Evolutionary conservation across 2,797 vertebrate genomes (phyloP).

Genomic region (Hephaestus fuliginosus): DNA sequence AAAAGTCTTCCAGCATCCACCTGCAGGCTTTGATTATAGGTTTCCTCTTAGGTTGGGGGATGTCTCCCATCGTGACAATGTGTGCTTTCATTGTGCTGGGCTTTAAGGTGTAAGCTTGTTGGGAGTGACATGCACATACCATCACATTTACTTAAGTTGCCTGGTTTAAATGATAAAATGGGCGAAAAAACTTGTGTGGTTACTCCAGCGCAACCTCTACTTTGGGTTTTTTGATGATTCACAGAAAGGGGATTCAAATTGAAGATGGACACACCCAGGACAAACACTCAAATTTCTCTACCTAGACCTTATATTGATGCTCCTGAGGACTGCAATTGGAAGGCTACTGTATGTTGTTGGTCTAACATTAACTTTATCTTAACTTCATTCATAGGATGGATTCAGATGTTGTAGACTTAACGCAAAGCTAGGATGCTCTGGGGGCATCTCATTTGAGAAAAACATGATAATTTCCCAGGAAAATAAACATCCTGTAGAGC

Average conservation of each 20-base stretch:
- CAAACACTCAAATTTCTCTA: background rate
- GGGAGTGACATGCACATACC: background rate
- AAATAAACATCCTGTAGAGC: too few species aligned
- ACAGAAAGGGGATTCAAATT: too few species aligned
- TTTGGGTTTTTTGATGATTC: background rate
- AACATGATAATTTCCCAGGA: too few species aligned
- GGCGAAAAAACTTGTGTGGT: background rate
- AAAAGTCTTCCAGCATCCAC: background rate
- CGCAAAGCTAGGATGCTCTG: too few species aligned
- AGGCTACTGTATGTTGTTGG: too few species aligned
- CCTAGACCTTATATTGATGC: background rate
- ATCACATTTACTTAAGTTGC: background rate
- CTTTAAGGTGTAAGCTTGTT: background rate
- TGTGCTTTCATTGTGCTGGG: background rate
- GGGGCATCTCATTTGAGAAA: too few species aligned
- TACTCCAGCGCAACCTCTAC: background rate
- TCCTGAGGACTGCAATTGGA: background rate
- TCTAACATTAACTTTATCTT: too few species aligned
- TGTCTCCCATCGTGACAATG: too few species aligned
- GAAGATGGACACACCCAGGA: background rate
- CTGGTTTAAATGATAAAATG: background rate
- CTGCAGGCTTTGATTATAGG: conserved; percentile 17
- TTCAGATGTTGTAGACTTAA: too few species aligned
- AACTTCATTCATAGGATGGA: too few species aligned
- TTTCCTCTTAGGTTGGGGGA: background rate